Conservation (phyloP, 2,888 invertebrate species). For the Venusia cambrica region DNA sequence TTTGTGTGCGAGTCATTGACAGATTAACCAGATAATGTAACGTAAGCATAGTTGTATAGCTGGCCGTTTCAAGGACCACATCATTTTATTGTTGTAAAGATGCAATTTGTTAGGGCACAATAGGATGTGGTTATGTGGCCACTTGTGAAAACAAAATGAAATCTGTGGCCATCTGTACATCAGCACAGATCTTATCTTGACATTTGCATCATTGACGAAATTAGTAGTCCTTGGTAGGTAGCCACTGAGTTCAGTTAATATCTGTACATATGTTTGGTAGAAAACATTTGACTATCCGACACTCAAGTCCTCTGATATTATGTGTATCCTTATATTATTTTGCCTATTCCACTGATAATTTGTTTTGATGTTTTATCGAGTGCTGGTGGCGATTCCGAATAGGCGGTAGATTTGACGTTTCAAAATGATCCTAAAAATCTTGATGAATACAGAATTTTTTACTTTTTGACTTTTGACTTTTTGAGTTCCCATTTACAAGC, state of each 20-base stretch:
- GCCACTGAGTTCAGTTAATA: slow-evolving; percentile 9
- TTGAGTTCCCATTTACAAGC: too few relatives aligned
- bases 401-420: too few relatives aligned
- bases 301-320: too few relatives aligned
- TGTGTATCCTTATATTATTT: too few relatives aligned
- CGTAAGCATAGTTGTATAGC: slow-evolving; percentile 29
- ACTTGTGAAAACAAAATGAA: slow-evolving; percentile 33
- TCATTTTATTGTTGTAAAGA: slow-evolving; percentile 50
- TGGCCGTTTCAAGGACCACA: slow-evolving; percentile 48
- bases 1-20: slow-evolving; percentile 32
- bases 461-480: too few relatives aligned
- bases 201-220: slow-evolving; percentile 21
- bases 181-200: slow-evolving; percentile 35
- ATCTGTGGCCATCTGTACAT: slow-evolving; percentile 28
- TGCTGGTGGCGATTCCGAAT: too few relatives aligned
- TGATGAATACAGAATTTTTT: too few relatives aligned
- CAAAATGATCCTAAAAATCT: too few relatives aligned
- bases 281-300: too few relatives aligned
- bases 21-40: slow-evolving; percentile 37
- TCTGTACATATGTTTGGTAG: too few relatives aligned
- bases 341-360: too few relatives aligned
- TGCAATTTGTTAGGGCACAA: slow-evolving; percentile 28
- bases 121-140: slow-evolving; percentile 32
- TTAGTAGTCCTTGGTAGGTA: slow-evolving; percentile 9
- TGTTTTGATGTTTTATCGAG: too few relatives aligned